Percentiles rank a stretch among this genome's conserved stretches.
Conservation (phyloP, 2,113 vertebrate genomes). For the Sinocyclocheilus maitianheensis region DNA sequence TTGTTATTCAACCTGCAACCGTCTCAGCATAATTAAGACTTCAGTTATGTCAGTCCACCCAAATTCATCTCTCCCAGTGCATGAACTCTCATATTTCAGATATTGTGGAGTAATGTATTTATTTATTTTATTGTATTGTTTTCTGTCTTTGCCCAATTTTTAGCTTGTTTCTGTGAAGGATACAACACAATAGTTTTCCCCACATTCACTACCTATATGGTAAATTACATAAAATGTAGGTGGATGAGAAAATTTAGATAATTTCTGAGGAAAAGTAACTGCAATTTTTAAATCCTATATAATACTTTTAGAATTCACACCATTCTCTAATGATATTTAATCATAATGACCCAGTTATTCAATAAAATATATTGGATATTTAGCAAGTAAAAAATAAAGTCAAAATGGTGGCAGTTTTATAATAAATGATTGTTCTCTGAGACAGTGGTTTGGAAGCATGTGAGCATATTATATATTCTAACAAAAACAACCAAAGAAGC, state of each 20-base stretch:
- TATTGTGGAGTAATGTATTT: neutral
- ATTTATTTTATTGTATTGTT: neutral
- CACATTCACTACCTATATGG: neutral
- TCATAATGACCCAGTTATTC: neutral
- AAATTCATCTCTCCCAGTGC: neutral
- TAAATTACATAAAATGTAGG: neutral
- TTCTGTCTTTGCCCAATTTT: too few species aligned
- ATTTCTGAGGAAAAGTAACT: neutral
- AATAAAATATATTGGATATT: neutral
- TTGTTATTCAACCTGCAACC: conserved; percentile 72
- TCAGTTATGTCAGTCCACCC: conserved; percentile 57
- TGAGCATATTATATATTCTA: neutral
- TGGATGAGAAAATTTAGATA: neutral
- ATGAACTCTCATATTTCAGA: neutral
- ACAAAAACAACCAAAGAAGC: neutral
- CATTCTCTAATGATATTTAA: neutral
- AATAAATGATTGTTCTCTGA: neutral
- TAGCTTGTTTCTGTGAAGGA: too few species aligned
- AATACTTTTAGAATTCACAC: neutral
- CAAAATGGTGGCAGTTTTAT: neutral
- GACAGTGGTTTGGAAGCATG: neutral
- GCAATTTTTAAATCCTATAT: neutral
- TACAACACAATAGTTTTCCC: too few species aligned
- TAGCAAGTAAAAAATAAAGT: neutral
- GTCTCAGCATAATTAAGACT: conserved; percentile 68